phyloP scores from a whole-genome alignment of 1,140 invertebrate species.

The Drosophila carrolli region DNA sequence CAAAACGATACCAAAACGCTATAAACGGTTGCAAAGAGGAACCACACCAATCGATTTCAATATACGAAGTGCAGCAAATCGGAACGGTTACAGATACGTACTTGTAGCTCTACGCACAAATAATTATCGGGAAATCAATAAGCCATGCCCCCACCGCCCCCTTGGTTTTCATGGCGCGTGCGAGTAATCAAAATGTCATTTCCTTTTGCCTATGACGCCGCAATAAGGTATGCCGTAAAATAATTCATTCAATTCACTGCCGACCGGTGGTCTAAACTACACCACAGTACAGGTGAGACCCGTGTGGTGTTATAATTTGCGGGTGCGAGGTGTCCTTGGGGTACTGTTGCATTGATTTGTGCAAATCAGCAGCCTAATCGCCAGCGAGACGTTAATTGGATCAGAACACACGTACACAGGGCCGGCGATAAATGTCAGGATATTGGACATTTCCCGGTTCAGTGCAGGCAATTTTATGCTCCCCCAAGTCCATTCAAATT shows the following conservation, averaged over 20 bases:
- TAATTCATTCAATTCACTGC: constrained; percentile 40
- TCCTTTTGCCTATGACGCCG: constrained; percentile 53
- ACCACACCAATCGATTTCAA: constrained; percentile 14
- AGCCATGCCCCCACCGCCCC: constrained; percentile 26
- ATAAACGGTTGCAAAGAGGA: neutral
- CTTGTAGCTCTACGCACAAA: constrained; percentile 20
- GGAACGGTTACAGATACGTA: constrained; percentile 10
- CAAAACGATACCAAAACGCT: constrained; percentile 4
- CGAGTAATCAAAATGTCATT: constrained; percentile 60
- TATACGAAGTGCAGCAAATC: constrained; percentile 31
- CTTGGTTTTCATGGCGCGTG: constrained; percentile 36
- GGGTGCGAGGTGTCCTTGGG: constrained; percentile 7
- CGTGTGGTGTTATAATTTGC: too few relatives aligned
- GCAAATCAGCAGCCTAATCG: constrained; percentile 53
- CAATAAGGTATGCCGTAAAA: constrained; percentile 35
- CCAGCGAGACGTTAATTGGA: constrained; percentile 53
- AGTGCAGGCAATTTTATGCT: neutral
- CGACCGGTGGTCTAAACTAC: constrained; percentile 11
- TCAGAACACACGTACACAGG: constrained; percentile 21
- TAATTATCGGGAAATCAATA: constrained; percentile 47
- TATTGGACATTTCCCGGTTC: constrained; percentile 1
- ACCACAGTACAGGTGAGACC: constrained; percentile 9
- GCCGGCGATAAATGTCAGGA: constrained; percentile 1
- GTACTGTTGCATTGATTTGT: constrained; percentile 56
- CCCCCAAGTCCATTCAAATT: constrained; percentile 13